phyloP scores from a whole-genome alignment of 2,797 vertebrate genomes.

The Euthynnus affinis region DNA sequence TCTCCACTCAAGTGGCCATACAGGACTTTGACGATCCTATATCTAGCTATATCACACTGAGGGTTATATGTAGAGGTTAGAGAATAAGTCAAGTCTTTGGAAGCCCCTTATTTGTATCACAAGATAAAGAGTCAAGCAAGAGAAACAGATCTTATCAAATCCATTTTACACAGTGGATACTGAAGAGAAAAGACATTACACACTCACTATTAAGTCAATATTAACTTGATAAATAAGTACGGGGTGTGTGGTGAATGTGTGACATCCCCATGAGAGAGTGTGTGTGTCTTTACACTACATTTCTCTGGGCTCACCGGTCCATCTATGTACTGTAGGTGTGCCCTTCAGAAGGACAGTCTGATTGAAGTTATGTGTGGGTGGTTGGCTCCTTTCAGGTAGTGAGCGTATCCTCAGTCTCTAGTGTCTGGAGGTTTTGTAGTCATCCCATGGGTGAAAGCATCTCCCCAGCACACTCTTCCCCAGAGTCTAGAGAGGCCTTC shows the following conservation, averaged over 20 bases:
- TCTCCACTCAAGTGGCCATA: slow-evolving; percentile 1
- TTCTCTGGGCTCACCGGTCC: slow-evolving; percentile 30
- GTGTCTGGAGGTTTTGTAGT: slow-evolving; percentile 51
- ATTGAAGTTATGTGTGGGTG: slow-evolving; percentile 68
- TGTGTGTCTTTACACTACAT: slow-evolving; percentile 29
- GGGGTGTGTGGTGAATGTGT: slow-evolving; percentile 39
- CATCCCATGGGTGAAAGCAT: slow-evolving; percentile 55
- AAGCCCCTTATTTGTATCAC: slow-evolving; percentile 17
- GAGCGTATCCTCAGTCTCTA: slow-evolving; percentile 36
- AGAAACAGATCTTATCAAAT: slow-evolving; percentile 64
- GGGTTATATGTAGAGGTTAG: slow-evolving; percentile 12
- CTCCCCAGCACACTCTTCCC: slow-evolving; percentile 34
- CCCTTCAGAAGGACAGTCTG: slow-evolving; percentile 67
- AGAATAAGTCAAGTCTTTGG: slow-evolving; percentile 20
- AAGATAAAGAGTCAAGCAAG: slow-evolving; percentile 39
- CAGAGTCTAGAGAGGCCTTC: slow-evolving; percentile 33
- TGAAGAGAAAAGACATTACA: slow-evolving; percentile 55
- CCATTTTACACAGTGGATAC: slow-evolving; percentile 53
- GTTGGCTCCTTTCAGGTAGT: slow-evolving; percentile 59
- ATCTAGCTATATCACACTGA: slow-evolving; percentile 8
- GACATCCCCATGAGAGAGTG: slow-evolving; percentile 25
- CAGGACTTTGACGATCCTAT: neutral
- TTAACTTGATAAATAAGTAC: slow-evolving; percentile 50
- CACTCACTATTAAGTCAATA: slow-evolving; percentile 55
- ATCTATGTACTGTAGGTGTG: slow-evolving; percentile 42